Evolutionary conservation across 2,888 invertebrate species (phyloP).

Genomic region (Marronus borbonicus): DNA sequence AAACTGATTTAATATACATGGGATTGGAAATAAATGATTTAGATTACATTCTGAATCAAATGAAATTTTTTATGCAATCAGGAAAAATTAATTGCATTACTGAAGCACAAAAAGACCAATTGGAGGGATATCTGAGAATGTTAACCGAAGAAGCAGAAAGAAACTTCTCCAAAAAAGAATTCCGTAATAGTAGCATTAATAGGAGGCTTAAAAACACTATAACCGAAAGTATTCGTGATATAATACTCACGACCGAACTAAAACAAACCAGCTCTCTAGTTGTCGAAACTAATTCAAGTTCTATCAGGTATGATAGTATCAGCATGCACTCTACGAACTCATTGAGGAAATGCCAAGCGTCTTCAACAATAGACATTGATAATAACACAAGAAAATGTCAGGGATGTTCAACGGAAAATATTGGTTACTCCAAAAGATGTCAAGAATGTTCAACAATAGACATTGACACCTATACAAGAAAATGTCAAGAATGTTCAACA

Average conservation of each 20-base stretch:
- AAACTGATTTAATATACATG: constrained; percentile 30
- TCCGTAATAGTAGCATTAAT: neutral
- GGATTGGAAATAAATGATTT: constrained; percentile 41
- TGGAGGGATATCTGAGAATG: constrained; percentile 37
- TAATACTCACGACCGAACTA: constrained; percentile 6
- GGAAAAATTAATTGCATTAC: constrained; percentile 34
- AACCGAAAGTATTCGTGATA: constrained; percentile 11
- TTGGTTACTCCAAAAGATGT: neutral
- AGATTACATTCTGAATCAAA: constrained; percentile 50
- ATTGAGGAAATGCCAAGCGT: constrained; percentile 24
- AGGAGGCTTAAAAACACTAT: constrained; percentile 14
- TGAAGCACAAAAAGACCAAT: constrained; percentile 37
- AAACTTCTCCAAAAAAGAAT: constrained; percentile 14
- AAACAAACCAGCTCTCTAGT: constrained; percentile 33
- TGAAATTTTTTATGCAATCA: constrained; percentile 46
- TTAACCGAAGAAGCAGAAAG: constrained; percentile 34
- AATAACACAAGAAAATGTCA: neutral
- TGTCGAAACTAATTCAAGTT: constrained; percentile 29
- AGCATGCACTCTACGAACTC: neutral
- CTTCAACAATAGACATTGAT: constrained; percentile 2
- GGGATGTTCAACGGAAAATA: neutral
- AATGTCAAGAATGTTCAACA: neutral
- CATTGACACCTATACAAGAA: neutral
- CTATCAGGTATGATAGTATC: neutral
- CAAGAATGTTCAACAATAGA: neutral